These are phyloP conservation scores for Melipona beecheii DNA, from an alignment of 2,888 invertebrate genomes.

Conservation along the genomic window DNA sequence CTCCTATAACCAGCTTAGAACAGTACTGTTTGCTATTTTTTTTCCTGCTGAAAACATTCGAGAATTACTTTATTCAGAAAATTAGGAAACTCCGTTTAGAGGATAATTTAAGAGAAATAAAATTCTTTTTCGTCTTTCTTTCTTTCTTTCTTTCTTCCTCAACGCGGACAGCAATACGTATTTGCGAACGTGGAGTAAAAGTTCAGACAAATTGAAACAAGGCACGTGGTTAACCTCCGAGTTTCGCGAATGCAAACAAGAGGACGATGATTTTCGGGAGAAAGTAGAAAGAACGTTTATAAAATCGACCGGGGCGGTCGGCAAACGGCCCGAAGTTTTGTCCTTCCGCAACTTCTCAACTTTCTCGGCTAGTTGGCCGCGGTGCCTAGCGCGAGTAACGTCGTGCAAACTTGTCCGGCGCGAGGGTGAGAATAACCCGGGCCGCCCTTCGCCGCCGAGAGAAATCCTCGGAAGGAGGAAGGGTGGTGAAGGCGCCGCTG, in stretches of 20 bases:
- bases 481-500: slow-evolving; percentile 17
- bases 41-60: neutral
- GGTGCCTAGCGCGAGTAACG: slow-evolving; percentile 59
- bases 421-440: slow-evolving; percentile 50
- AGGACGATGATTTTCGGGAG: slow-evolving; percentile 59
- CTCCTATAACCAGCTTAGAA: slow-evolving; percentile 15
- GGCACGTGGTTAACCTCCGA: slow-evolving; percentile 34
- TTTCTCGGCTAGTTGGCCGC: slow-evolving; percentile 56
- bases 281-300: slow-evolving; percentile 58
- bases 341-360: slow-evolving; percentile 66
- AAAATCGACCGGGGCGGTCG: slow-evolving; percentile 65
- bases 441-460: slow-evolving; percentile 17
- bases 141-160: neutral
- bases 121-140: neutral
- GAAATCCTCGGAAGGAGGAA: slow-evolving; percentile 55
- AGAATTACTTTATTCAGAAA: neutral
- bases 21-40: neutral
- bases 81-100: neutral
- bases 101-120: neutral
- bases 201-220: slow-evolving; percentile 40
- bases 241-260: slow-evolving; percentile 48
- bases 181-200: neutral
- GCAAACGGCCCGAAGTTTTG: slow-evolving; percentile 68
- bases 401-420: slow-evolving; percentile 54
- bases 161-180: neutral